Evolutionary conservation across 2,113 vertebrate genomes (phyloP), one percentile per base, ranked within the genome.

Genomic region (Aix galericulata): DNA sequence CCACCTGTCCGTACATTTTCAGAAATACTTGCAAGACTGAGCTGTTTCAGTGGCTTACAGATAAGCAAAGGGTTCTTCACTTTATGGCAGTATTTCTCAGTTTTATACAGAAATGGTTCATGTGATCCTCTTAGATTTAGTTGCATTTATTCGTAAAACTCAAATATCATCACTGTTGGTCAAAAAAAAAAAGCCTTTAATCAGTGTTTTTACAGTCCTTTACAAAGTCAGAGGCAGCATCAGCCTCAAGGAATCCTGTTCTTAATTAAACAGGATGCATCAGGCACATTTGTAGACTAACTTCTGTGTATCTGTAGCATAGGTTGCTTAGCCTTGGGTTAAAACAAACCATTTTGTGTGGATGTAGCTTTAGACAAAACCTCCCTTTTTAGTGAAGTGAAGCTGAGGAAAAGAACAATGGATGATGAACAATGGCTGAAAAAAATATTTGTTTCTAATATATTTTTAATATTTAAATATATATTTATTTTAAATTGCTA

Each of bases 1-100:
- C 46, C 7, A 48, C 25, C 42, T 75, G n/a, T 15, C 6, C 40
- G 59, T 25, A 18, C 0, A 0, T 31, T 60, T 79, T 78, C 21
- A 76, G 77, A 91, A 83, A 59, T 2, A 36, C 9, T 4, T 76
- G 84, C 29, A 32, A 44, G 32, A 48, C 17, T 50, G 3, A 8
- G 14, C 23, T 44, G 15, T 84, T 72, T 38, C 52, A 46, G 52
- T 75, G 78, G 26, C 25, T 40, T 40, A 7, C 29, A 38, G 5
- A 16, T 56, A 31, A 86, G 72, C 11, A 0, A 0, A 46, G 9
- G 2, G 38, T 8, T 29, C 72, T 81, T 88, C 13, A 3, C 20
- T 79, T 1, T 8, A 22, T 56, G 38, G 60, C 13, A 66, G 25
- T 3, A 5, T 50, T 86, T 78, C 42, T 84, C 52, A 50, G 5